Percentiles rank a stretch among this genome's conserved stretches.
Conservation (phyloP, 2,113 vertebrate genomes). For the Apodemus sylvaticus region DNA sequence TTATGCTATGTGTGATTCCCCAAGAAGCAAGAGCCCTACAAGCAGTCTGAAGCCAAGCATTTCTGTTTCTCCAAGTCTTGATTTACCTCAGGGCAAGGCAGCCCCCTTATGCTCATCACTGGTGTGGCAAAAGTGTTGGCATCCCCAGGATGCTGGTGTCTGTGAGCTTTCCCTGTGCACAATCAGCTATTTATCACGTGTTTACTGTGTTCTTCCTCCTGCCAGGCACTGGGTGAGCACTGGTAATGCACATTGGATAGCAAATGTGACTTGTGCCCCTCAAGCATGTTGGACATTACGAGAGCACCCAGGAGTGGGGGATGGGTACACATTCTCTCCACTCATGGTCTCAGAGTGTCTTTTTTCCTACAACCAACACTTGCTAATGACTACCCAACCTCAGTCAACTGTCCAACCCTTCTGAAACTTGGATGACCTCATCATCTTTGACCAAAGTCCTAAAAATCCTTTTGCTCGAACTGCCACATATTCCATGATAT, state of each 20-base stretch:
- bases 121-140: background rate
- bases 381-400: background rate
- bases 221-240: background rate
- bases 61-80: background rate
- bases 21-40: background rate
- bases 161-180: background rate
- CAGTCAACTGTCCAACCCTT: background rate
- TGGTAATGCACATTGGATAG: rapidly evolving
- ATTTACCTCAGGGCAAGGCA: background rate
- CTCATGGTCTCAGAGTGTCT: background rate
- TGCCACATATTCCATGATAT: too few relatives aligned
- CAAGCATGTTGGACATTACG: rapidly evolving
- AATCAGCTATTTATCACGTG: background rate
- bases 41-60: background rate
- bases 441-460: background rate
- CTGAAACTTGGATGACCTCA: rapidly evolving
- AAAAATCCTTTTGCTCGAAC: background rate
- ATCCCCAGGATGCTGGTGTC: background rate
- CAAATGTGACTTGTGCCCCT: background rate
- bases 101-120: background rate
- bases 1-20: background rate
- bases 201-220: background rate
- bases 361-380: background rate
- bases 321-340: rapidly evolving
- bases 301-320: rapidly evolving